phyloP scores from a whole-genome alignment of 2,113 vertebrate species.

The Hassar affinis region DNA sequence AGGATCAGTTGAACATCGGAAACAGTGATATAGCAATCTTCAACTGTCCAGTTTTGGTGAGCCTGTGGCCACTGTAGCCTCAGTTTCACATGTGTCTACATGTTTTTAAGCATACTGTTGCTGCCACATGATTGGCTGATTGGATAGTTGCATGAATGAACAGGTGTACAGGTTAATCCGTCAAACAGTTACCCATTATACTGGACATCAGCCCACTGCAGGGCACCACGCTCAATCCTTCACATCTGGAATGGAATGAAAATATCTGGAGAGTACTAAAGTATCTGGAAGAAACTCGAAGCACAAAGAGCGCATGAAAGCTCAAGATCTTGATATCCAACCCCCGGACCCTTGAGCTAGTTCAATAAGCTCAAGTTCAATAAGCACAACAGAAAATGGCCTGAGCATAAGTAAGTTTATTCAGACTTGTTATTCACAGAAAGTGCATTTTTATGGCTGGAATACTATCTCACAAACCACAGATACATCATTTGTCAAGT shows the following conservation, averaged over 20 bases:
- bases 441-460: slow-evolving; percentile 62
- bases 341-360: not conserved
- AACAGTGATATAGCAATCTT: not conserved
- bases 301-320: not conserved
- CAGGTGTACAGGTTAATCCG: not conserved
- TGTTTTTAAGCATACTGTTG: not conserved
- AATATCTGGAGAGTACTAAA: not conserved
- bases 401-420: slow-evolving; percentile 25
- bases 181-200: not conserved
- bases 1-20: not conserved
- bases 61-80: not conserved
- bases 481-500: slow-evolving; percentile 32
- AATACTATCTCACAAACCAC: slow-evolving; percentile 60
- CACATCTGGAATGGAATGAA: not conserved
- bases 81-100: not conserved
- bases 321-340: not conserved
- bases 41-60: not conserved
- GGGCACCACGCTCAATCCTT: not conserved
- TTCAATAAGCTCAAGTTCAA: not conserved
- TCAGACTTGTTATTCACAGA: slow-evolving; percentile 67
- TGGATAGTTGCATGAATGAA: not conserved
- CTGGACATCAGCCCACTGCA: not conserved
- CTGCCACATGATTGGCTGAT: not conserved
- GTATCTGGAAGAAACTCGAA: not conserved
- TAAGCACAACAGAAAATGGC: not conserved